A percentile compares a stretch with the other conserved stretches of the same genome.
Evolutionary conservation across 92 coral and sea anemone genomes (phyloP).

Genomic region (Phenganax subtilis): DNA sequence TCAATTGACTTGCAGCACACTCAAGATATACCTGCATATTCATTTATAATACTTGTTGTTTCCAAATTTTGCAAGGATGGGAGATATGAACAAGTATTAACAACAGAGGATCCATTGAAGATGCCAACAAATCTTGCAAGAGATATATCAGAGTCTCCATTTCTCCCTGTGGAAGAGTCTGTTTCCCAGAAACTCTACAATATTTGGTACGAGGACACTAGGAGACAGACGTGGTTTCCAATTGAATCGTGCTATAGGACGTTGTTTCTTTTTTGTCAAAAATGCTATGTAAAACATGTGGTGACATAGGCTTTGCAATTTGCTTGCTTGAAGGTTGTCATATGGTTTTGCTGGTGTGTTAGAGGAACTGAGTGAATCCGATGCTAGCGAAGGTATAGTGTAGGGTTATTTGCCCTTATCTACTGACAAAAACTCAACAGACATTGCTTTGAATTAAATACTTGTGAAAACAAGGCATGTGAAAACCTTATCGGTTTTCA

Average conservation of each 20-base stretch:
- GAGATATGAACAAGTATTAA: constrained; percentile 30
- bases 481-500: too few relatives aligned
- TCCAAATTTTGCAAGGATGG: constrained; percentile 22
- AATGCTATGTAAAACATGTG: background rate
- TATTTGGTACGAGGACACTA: constrained; percentile 12
- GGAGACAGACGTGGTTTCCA: too few relatives aligned
- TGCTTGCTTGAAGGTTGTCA: constrained; percentile 23
- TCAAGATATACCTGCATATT: background rate
- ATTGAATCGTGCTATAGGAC: too few relatives aligned
- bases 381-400: constrained; percentile 16
- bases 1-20: background rate
- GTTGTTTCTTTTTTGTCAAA: too few relatives aligned
- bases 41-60: background rate
- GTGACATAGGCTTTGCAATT: background rate
- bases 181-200: constrained; percentile 27
- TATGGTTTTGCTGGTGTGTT: constrained; percentile 38
- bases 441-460: too few relatives aligned
- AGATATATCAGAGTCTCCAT: constrained; percentile 31
- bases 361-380: constrained; percentile 28
- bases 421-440: too few relatives aligned
- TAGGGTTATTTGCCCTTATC: too few relatives aligned
- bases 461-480: too few relatives aligned
- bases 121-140: constrained; percentile 45
- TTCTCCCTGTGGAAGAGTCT: constrained; percentile 39
- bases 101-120: constrained; percentile 35